Base-by-base conservation (phyloP, 2,797 vertebrate genomes). In the Sebastes hubbsi region DNA sequence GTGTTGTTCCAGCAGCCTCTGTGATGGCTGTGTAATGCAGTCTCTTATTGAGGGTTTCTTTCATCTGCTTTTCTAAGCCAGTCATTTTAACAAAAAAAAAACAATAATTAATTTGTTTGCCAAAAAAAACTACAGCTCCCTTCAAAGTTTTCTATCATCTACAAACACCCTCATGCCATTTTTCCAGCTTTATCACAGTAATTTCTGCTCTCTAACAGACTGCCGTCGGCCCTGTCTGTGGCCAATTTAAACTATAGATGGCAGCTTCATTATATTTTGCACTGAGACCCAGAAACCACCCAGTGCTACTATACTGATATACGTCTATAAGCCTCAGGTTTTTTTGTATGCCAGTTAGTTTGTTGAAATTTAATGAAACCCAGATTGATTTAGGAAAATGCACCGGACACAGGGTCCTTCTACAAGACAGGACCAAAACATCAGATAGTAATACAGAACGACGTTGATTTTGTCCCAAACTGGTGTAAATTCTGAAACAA, bases 201-300 rank as follows among this genome's bases (percentile, higher is more conserved):
- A 68, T 68, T 32, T 18, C 34, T 63, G 16, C 36, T 6, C 29
- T 70, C 9, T 56, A 22, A 82, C 55, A 60, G 24, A 60, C 20
- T 14, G 61, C 27, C 59, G 12, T 16, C 16, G 9, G 66, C 61
- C 14, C 29, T 59, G 52, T 64, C 14, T 29, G 24, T 27, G 5
- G 68, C 42, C 10, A 2, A 24, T 69, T 59, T 63, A 36, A 72
- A 73, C 46, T 34, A 10, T 16, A 25, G 67, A 61, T 29, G 65
- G 59, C 20, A 75, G 52, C 56, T 56, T 73, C 22, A 67, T 76
- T 68, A 49, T 77, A 54, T 62, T 72, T n/a, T 67, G 54, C 24
- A 18, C 56, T 61, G 42, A 60, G 20, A 71, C 30, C 20, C 32
- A 61, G 14, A 63, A 42, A 59, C 49, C 36, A 64, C 10, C 22